Conservation (phyloP, 2,113 vertebrate genomes). For the Notechis scutatus region DNA sequence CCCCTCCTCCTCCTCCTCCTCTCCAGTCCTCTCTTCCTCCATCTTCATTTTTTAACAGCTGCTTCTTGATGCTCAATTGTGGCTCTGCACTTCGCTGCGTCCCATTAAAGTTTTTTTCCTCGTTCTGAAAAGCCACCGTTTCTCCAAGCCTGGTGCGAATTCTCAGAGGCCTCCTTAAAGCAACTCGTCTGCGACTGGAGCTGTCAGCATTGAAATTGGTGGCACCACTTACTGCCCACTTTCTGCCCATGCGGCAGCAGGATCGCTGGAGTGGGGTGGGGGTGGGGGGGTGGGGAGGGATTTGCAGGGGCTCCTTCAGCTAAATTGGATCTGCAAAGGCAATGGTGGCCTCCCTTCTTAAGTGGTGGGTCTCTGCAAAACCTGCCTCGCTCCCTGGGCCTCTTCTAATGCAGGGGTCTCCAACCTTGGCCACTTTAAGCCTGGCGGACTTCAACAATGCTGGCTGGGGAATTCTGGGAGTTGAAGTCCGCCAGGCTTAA, state of each 20-base stretch:
- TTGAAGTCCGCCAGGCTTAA: too few relatives aligned
- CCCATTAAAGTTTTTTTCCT: background rate
- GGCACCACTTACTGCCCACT: background rate
- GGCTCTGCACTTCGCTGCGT: background rate
- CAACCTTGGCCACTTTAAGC: too few relatives aligned
- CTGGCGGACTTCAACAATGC: too few relatives aligned
- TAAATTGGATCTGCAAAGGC: background rate
- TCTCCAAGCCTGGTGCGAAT: background rate
- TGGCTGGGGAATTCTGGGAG: too few relatives aligned
- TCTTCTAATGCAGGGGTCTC: background rate
- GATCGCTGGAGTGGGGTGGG: background rate
- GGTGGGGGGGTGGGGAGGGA: too few relatives aligned
- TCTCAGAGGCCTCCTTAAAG: background rate
- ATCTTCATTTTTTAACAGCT: background rate
- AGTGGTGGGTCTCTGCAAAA: constrained; percentile 10
- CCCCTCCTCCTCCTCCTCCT: background rate
- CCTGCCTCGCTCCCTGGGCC: constrained; percentile 9
- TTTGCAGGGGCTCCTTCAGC: background rate
- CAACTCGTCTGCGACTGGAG: background rate
- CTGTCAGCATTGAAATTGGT: background rate
- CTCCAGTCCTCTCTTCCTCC: background rate
- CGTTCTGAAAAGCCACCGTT: background rate
- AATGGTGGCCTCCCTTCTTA: constrained; percentile 6
- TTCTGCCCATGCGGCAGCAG: background rate
- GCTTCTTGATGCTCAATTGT: background rate